phyloP scores from a whole-genome alignment of 2,888 invertebrate genomes.

The Sicus ferrugineus region DNA sequence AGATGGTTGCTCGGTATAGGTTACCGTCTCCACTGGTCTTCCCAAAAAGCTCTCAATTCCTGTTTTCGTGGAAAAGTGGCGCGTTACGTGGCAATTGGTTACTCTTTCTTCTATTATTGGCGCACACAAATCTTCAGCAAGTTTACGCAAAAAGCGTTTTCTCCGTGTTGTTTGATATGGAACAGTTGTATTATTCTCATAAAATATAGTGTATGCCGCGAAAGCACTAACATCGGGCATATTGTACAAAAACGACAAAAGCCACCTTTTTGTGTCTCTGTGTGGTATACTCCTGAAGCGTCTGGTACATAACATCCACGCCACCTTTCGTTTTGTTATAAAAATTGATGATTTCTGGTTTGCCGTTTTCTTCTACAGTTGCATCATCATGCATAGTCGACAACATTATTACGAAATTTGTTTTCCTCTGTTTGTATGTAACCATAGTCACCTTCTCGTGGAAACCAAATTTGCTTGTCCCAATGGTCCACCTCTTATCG shows the following conservation, averaged over 20 bases:
- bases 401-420: constrained; percentile 13
- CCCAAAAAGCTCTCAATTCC: no score
- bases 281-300: constrained; percentile 30
- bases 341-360: constrained; percentile 32
- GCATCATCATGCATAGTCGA: constrained; percentile 17
- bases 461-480: constrained; percentile 18
- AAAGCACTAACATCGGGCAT: constrained; percentile 20
- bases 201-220: constrained; percentile 21
- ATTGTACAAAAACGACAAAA: constrained; percentile 32
- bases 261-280: constrained; percentile 37
- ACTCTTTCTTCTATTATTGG: constrained; percentile 1
- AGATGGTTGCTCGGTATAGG: no score
- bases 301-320: constrained; percentile 35
- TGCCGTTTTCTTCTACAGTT: constrained; percentile 15
- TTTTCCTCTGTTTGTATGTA: constrained; percentile 8
- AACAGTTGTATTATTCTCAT: constrained; percentile 32
- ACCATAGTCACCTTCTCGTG: constrained; percentile 7
- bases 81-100: no score
- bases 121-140: constrained; percentile 24
- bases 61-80: no score
- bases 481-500: constrained; percentile 17
- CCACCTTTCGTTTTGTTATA: constrained; percentile 33
- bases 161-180: constrained; percentile 27
- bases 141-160: constrained; percentile 28
- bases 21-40: no score